Conservation (phyloP, 2,797 vertebrate species). For the Premnoplex brunnescens region DNA sequence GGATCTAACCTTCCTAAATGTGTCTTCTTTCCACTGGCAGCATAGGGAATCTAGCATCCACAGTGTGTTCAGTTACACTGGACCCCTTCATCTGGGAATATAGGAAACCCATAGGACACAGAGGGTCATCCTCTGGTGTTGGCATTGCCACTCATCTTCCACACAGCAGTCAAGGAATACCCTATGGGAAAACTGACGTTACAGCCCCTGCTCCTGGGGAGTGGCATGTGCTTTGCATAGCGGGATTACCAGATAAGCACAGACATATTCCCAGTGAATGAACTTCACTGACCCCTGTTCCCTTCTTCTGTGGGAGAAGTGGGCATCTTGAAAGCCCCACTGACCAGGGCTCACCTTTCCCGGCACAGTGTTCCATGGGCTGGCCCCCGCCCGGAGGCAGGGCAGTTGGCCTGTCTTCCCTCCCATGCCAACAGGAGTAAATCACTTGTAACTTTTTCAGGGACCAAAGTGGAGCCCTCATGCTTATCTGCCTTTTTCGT, state of each 20-base stretch:
- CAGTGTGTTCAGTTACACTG: accelerated
- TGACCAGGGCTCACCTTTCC: not conserved
- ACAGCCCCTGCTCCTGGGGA: not conserved
- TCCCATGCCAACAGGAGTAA: not conserved
- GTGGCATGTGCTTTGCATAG: accelerated
- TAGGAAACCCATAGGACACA: not conserved
- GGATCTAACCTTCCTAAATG: not conserved
- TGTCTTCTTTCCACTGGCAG: not conserved
- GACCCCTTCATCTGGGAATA: not conserved
- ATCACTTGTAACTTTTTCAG: not conserved
- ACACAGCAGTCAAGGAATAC: not conserved
- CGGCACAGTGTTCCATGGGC: accelerated
- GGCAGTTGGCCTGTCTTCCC: not conserved
- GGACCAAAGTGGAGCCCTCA: not conserved
- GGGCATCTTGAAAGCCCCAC: not conserved
- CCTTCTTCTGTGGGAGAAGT: not conserved
- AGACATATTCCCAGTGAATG: accelerated
- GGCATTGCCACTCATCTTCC: not conserved
- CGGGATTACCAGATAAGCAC: accelerated
- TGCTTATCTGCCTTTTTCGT: not conserved
- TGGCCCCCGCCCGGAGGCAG: accelerated
- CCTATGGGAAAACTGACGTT: not conserved
- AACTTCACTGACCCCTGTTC: not conserved
- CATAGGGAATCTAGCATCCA: not conserved
- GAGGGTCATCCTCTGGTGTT: not conserved